Percentiles rank a stretch among this genome's conserved stretches.
These are phyloP conservation scores for Pseudotriccus pelzelni DNA, from an alignment of 2,797 vertebrate species.

Conservation along the genomic window DNA sequence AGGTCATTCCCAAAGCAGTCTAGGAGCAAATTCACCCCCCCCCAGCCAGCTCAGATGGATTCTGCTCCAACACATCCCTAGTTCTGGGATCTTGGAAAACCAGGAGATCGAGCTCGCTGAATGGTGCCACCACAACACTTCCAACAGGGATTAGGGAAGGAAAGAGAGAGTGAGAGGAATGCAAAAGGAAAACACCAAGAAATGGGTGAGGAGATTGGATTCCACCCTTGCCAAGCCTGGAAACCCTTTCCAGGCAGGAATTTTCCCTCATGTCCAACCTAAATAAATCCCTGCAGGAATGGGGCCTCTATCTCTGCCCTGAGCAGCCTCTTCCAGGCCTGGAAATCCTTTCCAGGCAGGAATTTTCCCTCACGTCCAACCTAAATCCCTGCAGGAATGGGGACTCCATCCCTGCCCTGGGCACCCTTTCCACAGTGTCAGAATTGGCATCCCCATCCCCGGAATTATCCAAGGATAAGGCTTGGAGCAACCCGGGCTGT, in stretches of 20 bases:
- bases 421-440: too few species aligned
- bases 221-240: not conserved
- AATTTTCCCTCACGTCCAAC: too few species aligned
- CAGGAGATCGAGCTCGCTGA: not conserved
- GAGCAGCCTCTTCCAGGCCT: too few species aligned
- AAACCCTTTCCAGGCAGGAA: not conserved
- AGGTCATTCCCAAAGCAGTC: too few species aligned
- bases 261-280: not conserved
- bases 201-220: not conserved
- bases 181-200: not conserved
- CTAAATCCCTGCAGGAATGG: too few species aligned
- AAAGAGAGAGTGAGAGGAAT: not conserved
- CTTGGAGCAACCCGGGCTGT: not conserved
- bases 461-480: not conserved
- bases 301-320: too few species aligned
- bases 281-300: too few species aligned
- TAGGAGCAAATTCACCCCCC: too few species aligned
- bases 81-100: not conserved
- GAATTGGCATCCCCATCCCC: not conserved
- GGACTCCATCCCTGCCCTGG: too few species aligned
- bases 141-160: not conserved
- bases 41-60: too few species aligned
- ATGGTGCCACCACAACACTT: not conserved
- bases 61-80: not conserved
- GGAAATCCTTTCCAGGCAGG: too few species aligned